Conservation (phyloP, 2,888 invertebrate genomes). For the Stenoptilia bipunctidactyla region DNA sequence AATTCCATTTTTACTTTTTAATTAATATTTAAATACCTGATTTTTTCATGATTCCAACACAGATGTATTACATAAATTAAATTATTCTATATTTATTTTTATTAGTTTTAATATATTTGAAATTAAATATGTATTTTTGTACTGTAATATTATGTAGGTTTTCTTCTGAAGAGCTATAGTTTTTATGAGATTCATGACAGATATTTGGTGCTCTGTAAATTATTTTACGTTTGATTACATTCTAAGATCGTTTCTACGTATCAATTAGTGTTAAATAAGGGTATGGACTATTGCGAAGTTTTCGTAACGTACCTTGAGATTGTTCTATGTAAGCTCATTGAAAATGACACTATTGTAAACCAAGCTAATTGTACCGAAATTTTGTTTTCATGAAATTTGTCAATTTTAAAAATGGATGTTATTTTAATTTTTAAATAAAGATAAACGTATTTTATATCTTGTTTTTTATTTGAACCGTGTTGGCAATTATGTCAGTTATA, state of each 20-base stretch:
- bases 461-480: too few species aligned
- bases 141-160: slow-evolving; percentile 14
- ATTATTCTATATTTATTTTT: slow-evolving; percentile 36
- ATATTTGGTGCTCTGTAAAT: slow-evolving; percentile 17
- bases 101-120: slow-evolving; percentile 37
- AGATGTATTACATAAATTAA: slow-evolving; percentile 29
- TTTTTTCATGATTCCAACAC: slow-evolving; percentile 29
- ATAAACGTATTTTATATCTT: too few species aligned
- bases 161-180: neutral
- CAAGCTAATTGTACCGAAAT: slow-evolving; percentile 50
- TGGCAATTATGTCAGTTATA: too few species aligned
- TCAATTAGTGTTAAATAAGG: too few species aligned
- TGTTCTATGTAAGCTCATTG: slow-evolving; percentile 5
- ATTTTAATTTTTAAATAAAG: slow-evolving; percentile 66
- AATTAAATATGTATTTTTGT: slow-evolving; percentile 20
- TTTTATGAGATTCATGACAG: neutral
- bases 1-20: slow-evolving; percentile 55
- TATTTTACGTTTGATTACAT: slow-evolving; percentile 1
- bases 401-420: slow-evolving; percentile 68
- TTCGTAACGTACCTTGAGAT: too few species aligned
- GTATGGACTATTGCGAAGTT: too few species aligned
- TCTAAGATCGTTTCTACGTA: slow-evolving; percentile 1
- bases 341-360: slow-evolving; percentile 44
- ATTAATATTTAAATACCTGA: slow-evolving; percentile 28
- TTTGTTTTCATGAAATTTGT: slow-evolving; percentile 57